Evolutionary conservation across 1,140 invertebrate genomes (phyloP).

Genomic region (Caenorhabditis latens): DNA sequence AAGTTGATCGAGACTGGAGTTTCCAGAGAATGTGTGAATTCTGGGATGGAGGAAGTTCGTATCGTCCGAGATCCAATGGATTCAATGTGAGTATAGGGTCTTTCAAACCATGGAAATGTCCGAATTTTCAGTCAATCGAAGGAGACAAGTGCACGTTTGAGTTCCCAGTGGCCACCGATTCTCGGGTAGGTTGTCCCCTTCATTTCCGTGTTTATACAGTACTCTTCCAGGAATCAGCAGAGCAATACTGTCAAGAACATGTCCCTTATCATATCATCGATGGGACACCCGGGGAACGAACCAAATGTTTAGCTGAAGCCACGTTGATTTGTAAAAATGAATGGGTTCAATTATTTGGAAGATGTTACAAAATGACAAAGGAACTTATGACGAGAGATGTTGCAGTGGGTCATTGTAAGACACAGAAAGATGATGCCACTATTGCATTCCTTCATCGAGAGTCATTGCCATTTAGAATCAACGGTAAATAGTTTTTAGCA

Average conservation of each 20-base stretch:
- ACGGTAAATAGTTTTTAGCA: not conserved
- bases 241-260: not conserved
- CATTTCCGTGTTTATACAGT: not conserved
- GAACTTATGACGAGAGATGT: not conserved
- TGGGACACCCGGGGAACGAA: not conserved
- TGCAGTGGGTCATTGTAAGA: not conserved
- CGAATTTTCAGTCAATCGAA: not conserved
- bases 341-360: not conserved
- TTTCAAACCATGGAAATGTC: too few relatives aligned
- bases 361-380: slow-evolving; percentile 10
- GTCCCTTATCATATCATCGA: not conserved
- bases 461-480: not conserved
- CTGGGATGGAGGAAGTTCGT: not conserved
- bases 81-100: too few relatives aligned
- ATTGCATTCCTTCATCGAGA: not conserved
- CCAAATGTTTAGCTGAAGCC: not conserved
- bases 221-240: not conserved
- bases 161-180: not conserved
- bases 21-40: not conserved
- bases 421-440: not conserved
- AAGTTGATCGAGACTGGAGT: not conserved
- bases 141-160: not conserved
- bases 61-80: not conserved
- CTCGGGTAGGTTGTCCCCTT: not conserved
- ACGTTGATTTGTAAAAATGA: not conserved